Conservation (phyloP, 2,113 vertebrate species). For the Malurus elegans region DNA sequence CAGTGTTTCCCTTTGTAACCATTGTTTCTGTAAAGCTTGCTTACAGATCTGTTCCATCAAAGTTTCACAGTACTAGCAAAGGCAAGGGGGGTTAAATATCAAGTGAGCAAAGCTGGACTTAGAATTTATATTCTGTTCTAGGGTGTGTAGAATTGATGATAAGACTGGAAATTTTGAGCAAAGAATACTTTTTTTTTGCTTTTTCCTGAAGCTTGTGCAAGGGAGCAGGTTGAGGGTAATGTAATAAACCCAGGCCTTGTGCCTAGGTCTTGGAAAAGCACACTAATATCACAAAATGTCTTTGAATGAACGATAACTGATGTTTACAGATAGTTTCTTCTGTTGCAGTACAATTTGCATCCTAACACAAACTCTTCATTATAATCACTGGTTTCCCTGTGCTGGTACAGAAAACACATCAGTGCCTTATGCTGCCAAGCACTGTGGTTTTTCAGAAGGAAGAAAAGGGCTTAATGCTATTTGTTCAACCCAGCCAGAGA, state of each 20-base stretch:
- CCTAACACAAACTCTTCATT: neutral
- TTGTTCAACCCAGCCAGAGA: conserved; percentile 56
- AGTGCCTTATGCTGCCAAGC: neutral
- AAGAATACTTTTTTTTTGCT: neutral
- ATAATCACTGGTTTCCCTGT: neutral
- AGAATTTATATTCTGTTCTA: neutral
- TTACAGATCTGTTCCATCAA: neutral
- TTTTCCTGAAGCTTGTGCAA: neutral
- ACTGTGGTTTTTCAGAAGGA: conserved; percentile 52
- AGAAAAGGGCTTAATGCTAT: conserved; percentile 51
- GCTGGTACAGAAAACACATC: neutral
- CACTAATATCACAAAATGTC: neutral
- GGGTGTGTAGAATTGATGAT: neutral
- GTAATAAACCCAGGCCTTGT: neutral
- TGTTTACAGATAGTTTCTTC: neutral
- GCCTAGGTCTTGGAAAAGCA: neutral
- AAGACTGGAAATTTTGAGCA: neutral
- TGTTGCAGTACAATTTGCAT: neutral
- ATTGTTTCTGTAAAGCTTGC: neutral
- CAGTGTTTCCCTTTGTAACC: neutral
- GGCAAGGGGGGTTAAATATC: neutral
- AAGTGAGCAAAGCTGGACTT: neutral
- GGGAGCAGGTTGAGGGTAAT: no score
- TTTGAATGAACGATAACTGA: neutral
- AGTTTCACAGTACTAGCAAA: neutral